A percentile compares a stretch with the other conserved stretches of the same genome.
phyloP scores from a whole-genome alignment of 1,140 invertebrate genomes.

The Oppia nitens region DNA sequence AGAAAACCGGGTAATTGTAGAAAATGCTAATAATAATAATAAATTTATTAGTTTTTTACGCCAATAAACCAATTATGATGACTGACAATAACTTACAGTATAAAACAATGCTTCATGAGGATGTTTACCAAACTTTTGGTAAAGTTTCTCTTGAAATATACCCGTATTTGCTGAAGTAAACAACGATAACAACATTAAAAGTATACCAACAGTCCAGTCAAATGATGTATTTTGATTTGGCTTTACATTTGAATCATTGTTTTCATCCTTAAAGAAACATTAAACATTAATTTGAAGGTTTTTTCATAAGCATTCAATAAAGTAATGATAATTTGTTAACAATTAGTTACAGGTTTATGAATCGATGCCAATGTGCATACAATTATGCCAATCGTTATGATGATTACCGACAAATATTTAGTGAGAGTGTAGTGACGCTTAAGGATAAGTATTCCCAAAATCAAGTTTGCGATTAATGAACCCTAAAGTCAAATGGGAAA shows the following conservation, averaged over 20 bases:
- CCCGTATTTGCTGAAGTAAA: constrained; percentile 90
- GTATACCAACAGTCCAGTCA: constrained; percentile 43
- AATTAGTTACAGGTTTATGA: constrained; percentile 29
- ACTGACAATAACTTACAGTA: constrained; percentile 38
- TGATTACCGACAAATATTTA: constrained; percentile 78
- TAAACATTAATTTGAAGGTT: not conserved
- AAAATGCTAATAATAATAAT: constrained; percentile 42
- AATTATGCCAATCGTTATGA: constrained; percentile 80
- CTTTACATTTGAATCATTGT: not conserved
- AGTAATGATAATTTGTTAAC: not conserved
- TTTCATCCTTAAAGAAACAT: not conserved
- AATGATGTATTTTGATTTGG: not conserved
- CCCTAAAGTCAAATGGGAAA: constrained; percentile 43
- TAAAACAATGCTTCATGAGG: constrained; percentile 86
- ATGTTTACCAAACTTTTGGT: constrained; percentile 74
- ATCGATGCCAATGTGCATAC: constrained; percentile 78
- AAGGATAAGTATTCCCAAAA: constrained; percentile 78
- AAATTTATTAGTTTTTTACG: constrained; percentile 8
- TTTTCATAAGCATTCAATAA: not conserved
- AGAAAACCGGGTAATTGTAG: constrained; percentile 70
- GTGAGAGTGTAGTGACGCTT: constrained; percentile 61
- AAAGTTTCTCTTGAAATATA: constrained; percentile 84
- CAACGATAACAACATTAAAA: constrained; percentile 65
- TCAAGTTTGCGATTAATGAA: constrained; percentile 88
- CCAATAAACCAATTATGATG: not conserved